A percentile compares a stretch with the other conserved stretches of the same genome.
phyloP scores from a whole-genome alignment of 2,113 vertebrate genomes.

The Meriones unguiculatus region DNA sequence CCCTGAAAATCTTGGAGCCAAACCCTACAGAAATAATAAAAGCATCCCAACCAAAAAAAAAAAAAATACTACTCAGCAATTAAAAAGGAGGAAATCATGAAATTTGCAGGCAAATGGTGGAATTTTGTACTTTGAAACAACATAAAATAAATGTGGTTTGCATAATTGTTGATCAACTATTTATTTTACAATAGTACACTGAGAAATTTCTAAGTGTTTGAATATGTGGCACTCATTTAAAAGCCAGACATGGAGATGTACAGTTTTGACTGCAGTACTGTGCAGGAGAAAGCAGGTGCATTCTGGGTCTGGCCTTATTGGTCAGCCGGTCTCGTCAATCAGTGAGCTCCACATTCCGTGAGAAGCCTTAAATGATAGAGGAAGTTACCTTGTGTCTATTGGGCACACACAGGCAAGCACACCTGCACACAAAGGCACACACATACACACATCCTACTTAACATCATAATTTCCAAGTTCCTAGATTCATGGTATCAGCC shows the following conservation, averaged over 20 bases:
- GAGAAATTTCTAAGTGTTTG: background rate
- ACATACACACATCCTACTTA: background rate
- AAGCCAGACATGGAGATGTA: background rate
- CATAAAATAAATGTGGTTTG: background rate
- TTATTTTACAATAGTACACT: constrained; percentile 4
- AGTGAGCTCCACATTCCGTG: background rate
- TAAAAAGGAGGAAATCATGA: too few relatives aligned
- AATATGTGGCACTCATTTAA: background rate
- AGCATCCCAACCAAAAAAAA: too few relatives aligned
- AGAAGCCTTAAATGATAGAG: background rate
- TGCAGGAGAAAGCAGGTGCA: background rate
- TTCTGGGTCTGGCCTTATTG: rapidly evolving
- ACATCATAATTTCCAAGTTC: background rate
- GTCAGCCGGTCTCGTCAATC: background rate
- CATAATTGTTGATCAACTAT: background rate
- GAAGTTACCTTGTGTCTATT: background rate
- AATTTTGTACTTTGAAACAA: background rate
- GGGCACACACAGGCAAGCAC: background rate
- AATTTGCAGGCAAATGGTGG: too few relatives aligned
- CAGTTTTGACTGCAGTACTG: background rate
- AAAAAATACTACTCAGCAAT: too few relatives aligned
- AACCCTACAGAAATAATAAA: too few relatives aligned
- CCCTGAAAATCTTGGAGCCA: too few relatives aligned
- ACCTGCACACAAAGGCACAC: background rate
- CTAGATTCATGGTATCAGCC: background rate